Evolutionary conservation across 2,113 vertebrate species (phyloP), one percentile per base, ranked within the genome.

Genomic region (Scalopus aquaticus): DNA sequence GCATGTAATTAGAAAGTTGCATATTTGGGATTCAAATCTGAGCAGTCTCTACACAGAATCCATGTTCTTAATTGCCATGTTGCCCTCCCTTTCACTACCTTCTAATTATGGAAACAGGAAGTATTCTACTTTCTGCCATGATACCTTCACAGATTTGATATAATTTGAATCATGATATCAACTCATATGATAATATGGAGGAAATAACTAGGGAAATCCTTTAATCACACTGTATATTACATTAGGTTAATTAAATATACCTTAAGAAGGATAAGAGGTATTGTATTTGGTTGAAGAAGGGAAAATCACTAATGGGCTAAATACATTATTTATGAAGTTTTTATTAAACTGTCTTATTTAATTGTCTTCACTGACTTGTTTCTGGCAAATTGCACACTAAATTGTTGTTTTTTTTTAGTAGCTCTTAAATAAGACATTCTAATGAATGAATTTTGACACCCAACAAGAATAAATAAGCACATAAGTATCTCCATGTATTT

Each of bases 321-420:
- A 96, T 80, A 49, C 83, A 95, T 19, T 96, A 72, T 94, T 95
- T 95, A 92, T 95, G 84, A 42, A 87, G 8, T 74, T 96, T 97
- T 95, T 94, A 90, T 89, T 78, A 96, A 92, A 86, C 39, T 94
- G 92, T 94, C 83, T 94, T 74, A 64, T 89, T 95, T 87, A 96
- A 89, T 94, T 97, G 64, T 89, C 32, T 93, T 93, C 51, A 92
- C 42, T 81, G 44, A 56, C 65, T 70, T 96, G 37, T 83, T 20
- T 88, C 32, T 79, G 72, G 46, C 35, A 97, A 94, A 93, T 95
- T 74, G 51, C 9, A 54, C 32, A 79, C 69, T 83, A 85, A 95
- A 54, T 42, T 93, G 46, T 58, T 69, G 19, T 77, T 95, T 92
- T n/a, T 72, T 84, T 97, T 96, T 96, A 92, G 80, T 93, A 77